Evolutionary conservation across 2,113 vertebrate species (phyloP), one percentile per base, ranked within the genome.

Genomic region (Strix aluco): DNA sequence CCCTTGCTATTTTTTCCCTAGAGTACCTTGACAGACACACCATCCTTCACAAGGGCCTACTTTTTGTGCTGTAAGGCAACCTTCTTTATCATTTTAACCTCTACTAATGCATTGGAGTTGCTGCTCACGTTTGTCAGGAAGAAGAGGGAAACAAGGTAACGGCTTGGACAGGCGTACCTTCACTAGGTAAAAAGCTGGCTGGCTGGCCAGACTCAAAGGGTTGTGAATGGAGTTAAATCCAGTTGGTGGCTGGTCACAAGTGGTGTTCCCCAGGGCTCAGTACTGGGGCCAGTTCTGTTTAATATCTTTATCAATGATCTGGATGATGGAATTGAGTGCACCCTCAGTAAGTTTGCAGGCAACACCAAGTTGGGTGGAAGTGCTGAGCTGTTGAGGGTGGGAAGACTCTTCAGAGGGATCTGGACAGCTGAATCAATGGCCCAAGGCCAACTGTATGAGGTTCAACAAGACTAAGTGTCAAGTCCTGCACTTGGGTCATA

Each of bases 241-340:
- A 4, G 30, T 4, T 47, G 29, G 49, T 4, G 5, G 17, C 21
- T 18, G 44, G 67, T 47, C 62, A 52, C 9, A 46, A 25, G 7
- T 2, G 34, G 5, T 30, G 17, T 27, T 63, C 55, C 26, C 8
- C 18, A 42, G 44, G 75, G 32, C 34, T 81, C 44, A 32, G 18
- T 57, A 52, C 30, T 40, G 42, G 14, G 34, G 49, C 6, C 36
- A 63, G 36, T 36, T 52, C 34, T 27, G 5, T 47, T 70, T n/a
- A 75, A 17, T 10, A 38, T 34, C 78, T 67, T 67, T 67, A 49
- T 2, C 11, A 22, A 38, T 7, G 9, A 15, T 29, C 46, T 73
- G 58, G 36, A 22, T 0, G 0, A 22, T 26, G 15, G 8, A 17
- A 40, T 42, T 2, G 3, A 66, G 38, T 40, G 21, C 29, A 65